Conservation (phyloP, 2,888 invertebrate genomes). For the Camponotus fellah region DNA sequence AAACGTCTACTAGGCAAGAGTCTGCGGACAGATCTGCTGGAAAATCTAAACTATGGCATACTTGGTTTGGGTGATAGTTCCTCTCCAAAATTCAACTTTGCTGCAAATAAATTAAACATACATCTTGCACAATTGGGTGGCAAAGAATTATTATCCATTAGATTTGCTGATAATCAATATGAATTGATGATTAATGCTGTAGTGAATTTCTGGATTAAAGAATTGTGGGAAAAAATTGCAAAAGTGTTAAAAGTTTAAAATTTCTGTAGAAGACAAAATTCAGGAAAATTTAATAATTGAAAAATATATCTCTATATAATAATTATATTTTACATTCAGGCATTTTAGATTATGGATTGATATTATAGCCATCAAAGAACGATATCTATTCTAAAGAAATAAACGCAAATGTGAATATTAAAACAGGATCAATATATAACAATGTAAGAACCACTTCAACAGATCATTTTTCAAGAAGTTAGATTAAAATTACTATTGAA, state of each 20-base stretch:
- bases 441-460: slow-evolving; percentile 92
- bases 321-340: too few species aligned
- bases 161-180: slow-evolving; percentile 97
- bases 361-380: slow-evolving; percentile 44
- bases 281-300: slow-evolving; percentile 74
- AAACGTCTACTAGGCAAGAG: slow-evolving; percentile 93
- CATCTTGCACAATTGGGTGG: slow-evolving; percentile 94
- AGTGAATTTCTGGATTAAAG: slow-evolving; percentile 92
- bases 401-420: slow-evolving; percentile 68
- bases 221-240: slow-evolving; percentile 89
- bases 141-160: slow-evolving; percentile 89
- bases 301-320: slow-evolving; percentile 80
- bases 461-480: slow-evolving; percentile 97
- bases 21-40: slow-evolving; percentile 90
- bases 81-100: slow-evolving; percentile 98
- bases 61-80: slow-evolving; percentile 99
- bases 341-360: background rate
- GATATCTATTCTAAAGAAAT: slow-evolving; percentile 83
- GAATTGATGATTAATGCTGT: slow-evolving; percentile 96
- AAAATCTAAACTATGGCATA: slow-evolving; percentile 90
- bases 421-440: slow-evolving; percentile 80
- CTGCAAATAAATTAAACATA: slow-evolving; percentile 95
- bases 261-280: slow-evolving; percentile 80
- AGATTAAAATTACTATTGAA: slow-evolving; percentile 91
- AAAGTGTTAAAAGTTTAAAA: slow-evolving; percentile 86